phyloP scores from a whole-genome alignment of 1,140 invertebrate genomes.

The Magallana angulata region DNA sequence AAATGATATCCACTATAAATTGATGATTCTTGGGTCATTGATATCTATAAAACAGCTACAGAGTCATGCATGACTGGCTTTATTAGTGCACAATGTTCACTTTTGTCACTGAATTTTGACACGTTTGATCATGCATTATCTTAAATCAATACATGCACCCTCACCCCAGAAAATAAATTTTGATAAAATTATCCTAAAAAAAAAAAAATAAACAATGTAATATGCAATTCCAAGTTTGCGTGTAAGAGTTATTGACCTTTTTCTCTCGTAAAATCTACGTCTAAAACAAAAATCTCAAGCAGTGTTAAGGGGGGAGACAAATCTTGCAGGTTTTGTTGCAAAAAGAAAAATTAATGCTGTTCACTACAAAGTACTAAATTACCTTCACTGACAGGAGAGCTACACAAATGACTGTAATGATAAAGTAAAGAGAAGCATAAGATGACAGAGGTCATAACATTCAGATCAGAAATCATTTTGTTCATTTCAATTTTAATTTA shows the following conservation, averaged over 20 bases:
- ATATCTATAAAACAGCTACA: no score
- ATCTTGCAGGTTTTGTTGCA: background rate
- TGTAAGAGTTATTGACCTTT: background rate
- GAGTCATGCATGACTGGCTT: no score
- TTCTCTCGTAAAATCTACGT: background rate
- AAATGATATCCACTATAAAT: no score
- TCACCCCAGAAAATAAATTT: background rate
- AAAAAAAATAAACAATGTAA: background rate
- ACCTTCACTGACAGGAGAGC: slow-evolving; percentile 25
- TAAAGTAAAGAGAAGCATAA: background rate
- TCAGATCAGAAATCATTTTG: no score
- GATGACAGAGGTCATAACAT: no score
- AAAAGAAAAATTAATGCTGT: background rate
- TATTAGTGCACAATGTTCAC: no score
- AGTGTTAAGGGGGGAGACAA: background rate
- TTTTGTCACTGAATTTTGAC: no score
- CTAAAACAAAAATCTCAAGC: slow-evolving; percentile 9
- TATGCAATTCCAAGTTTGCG: background rate
- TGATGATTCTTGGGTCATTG: no score
- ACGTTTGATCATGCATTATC: no score
- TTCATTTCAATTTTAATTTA: no score
- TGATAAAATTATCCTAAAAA: background rate
- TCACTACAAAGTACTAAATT: slow-evolving; percentile 18
- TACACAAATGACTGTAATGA: slow-evolving; percentile 25
- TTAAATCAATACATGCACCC: background rate